Conservation (phyloP, 2,113 vertebrate genomes). For the Rhinopomastus cyanomelas region DNA sequence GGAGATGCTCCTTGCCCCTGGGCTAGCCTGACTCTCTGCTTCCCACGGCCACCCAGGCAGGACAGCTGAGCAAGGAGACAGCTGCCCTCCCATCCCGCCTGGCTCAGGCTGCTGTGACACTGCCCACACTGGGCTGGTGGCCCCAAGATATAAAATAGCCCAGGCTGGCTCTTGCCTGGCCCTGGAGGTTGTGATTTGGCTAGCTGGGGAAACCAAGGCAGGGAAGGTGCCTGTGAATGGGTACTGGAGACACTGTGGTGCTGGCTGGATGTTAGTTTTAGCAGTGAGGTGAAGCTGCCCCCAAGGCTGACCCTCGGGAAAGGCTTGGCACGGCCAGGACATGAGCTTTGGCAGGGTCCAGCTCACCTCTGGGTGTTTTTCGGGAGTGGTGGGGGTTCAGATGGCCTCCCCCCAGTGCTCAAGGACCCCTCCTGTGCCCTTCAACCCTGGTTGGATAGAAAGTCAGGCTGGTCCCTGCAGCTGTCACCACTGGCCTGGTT, state of each 20-base stretch:
- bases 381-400: neutral
- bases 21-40: neutral
- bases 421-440: neutral
- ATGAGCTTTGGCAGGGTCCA: fast-evolving
- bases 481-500: neutral
- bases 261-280: neutral
- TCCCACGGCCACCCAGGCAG: fast-evolving
- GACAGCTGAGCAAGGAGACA: neutral
- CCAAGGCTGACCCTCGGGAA: neutral
- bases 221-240: fast-evolving
- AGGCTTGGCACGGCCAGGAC: neutral
- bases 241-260: neutral
- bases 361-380: neutral
- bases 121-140: neutral
- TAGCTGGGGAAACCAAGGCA: neutral
- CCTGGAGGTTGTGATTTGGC: neutral
- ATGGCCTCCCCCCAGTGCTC: neutral
- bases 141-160: neutral
- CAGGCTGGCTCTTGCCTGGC: neutral
- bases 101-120: neutral
- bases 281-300: neutral
- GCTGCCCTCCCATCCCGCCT: neutral
- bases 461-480: neutral
- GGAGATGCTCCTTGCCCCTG: neutral
- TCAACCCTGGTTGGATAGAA: neutral